Conservation (phyloP, 1,140 invertebrate genomes). For the Ruditapes philippinarum region DNA sequence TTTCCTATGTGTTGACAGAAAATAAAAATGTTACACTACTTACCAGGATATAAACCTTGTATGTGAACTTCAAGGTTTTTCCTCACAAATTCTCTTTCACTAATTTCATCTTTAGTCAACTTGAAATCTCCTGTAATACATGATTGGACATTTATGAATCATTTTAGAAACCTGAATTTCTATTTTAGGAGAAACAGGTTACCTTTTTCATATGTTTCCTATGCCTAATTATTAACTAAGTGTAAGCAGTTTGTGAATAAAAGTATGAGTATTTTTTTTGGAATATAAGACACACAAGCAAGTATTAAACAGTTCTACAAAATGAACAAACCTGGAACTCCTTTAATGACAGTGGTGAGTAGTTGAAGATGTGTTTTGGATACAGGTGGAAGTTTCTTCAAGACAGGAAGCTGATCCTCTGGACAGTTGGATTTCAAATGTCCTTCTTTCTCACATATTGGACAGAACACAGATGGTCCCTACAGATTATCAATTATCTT, state of each 20-base stretch:
- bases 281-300: too few species aligned
- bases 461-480: slow-evolving; percentile 87
- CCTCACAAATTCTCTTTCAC: slow-evolving; percentile 85
- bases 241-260: too few species aligned
- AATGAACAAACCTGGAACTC: slow-evolving; percentile 80
- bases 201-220: too few species aligned
- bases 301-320: too few species aligned
- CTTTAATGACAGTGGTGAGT: slow-evolving; percentile 73
- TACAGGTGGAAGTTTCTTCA: slow-evolving; percentile 84
- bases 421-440: slow-evolving; percentile 88
- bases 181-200: too few species aligned
- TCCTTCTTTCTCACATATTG: slow-evolving; percentile 88
- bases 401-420: slow-evolving; percentile 87
- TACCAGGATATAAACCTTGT: slow-evolving; percentile 79
- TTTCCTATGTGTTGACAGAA: too few species aligned
- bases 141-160: too few species aligned
- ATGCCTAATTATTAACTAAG: too few species aligned
- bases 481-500: too few species aligned
- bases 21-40: not conserved
- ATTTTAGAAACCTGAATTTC: too few species aligned
- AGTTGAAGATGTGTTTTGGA: slow-evolving; percentile 75
- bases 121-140: slow-evolving; percentile 85
- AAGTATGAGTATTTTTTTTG: too few species aligned
- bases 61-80: slow-evolving; percentile 86
- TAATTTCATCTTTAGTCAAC: slow-evolving; percentile 82